These are phyloP conservation scores for Oenanthe melanoleuca DNA, from an alignment of 2,113 vertebrate species.

Conservation along the genomic window DNA sequence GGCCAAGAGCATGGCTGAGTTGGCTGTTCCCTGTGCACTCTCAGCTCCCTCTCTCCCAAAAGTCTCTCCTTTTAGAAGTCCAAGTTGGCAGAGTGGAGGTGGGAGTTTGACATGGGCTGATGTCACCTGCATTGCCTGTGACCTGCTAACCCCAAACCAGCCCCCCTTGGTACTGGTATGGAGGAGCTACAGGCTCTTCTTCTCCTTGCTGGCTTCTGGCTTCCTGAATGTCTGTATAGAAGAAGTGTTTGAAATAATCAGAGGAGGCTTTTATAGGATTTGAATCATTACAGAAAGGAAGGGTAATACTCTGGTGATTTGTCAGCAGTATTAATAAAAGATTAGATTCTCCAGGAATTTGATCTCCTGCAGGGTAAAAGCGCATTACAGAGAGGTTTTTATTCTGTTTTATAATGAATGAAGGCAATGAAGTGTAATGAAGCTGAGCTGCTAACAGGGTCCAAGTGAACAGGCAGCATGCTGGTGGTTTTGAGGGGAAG, in stretches of 20 bases:
- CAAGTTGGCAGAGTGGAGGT: neutral
- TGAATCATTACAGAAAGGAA: constrained; percentile 44
- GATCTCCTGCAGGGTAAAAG: constrained; percentile 51
- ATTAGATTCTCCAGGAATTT: constrained; percentile 72
- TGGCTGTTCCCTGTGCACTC: neutral
- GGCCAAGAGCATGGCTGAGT: neutral
- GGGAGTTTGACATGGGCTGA: neutral
- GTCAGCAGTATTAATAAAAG: constrained; percentile 72
- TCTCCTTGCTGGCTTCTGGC: neutral
- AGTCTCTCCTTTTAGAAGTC: neutral
- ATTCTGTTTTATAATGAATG: constrained; percentile 65
- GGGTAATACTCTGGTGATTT: constrained; percentile 64
- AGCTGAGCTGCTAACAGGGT: constrained; percentile 1
- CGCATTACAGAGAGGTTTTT: constrained; percentile 43
- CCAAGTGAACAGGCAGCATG: neutral
- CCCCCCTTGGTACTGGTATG: neutral
- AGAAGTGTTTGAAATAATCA: constrained; percentile 9
- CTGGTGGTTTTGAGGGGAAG: neutral
- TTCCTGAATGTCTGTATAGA: neutral
- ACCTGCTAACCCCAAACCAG: neutral
- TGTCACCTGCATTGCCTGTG: neutral
- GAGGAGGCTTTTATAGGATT: constrained; percentile 47
- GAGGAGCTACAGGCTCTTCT: neutral
- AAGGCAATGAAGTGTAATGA: constrained; percentile 41
- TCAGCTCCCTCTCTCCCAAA: neutral